Evolutionary conservation across 2,888 invertebrate species (phyloP).

Genomic region (Microctonus hyperodae): DNA sequence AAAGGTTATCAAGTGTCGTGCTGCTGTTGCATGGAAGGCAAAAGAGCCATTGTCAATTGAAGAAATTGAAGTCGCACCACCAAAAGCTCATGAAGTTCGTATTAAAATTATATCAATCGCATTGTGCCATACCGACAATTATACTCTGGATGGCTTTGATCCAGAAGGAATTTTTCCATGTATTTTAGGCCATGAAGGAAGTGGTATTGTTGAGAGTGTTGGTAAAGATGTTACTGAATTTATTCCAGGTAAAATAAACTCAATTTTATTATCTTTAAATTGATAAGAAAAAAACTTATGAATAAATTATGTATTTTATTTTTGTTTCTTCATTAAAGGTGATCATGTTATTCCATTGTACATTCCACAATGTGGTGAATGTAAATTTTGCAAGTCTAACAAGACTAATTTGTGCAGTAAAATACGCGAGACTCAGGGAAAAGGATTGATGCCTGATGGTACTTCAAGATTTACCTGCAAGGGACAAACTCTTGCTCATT

Average conservation of each 20-base stretch:
- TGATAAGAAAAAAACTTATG: not conserved
- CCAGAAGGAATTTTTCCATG: slow-evolving; percentile 93
- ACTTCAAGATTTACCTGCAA: slow-evolving; percentile 85
- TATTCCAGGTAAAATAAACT: slow-evolving; percentile 69
- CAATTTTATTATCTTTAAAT: slow-evolving; percentile 3
- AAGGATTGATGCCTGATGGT: slow-evolving; percentile 92
- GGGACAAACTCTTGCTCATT: slow-evolving; percentile 82
- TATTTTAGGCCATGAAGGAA: slow-evolving; percentile 95
- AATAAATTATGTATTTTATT: not conserved
- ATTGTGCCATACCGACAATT: slow-evolving; percentile 93
- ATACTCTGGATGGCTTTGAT: slow-evolving; percentile 86
- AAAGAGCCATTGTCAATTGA: slow-evolving; percentile 90
- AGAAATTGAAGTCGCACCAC: slow-evolving; percentile 92
- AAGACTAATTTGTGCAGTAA: slow-evolving; percentile 98
- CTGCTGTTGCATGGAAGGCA: slow-evolving; percentile 96
- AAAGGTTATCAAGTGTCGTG: slow-evolving; percentile 87
- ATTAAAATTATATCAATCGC: slow-evolving; percentile 81
- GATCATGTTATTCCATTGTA: slow-evolving; percentile 98
- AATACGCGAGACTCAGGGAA: slow-evolving; percentile 85
- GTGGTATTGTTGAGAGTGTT: slow-evolving; percentile 95
- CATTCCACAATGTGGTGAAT: slow-evolving; percentile 95
- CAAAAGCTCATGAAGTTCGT: slow-evolving; percentile 91
- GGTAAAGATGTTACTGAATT: slow-evolving; percentile 91
- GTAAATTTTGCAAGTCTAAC: slow-evolving; percentile 93
- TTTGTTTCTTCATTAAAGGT: slow-evolving; percentile 63